Evolutionary conservation across 23 tunicate species (phyloP).

Genomic region (Halocynthia aurantium): DNA sequence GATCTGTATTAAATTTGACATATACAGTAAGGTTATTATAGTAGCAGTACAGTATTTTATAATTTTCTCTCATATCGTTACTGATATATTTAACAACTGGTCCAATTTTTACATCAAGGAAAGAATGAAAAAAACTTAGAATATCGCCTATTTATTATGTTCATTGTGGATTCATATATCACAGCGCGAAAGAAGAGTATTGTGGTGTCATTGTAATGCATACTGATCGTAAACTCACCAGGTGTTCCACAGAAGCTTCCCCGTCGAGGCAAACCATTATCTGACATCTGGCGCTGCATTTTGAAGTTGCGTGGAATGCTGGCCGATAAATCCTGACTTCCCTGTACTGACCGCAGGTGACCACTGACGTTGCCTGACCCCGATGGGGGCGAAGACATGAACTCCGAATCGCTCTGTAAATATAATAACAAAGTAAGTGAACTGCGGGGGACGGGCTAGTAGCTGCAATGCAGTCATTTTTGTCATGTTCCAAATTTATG

Average conservation of each 20-base stretch:
- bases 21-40: no score
- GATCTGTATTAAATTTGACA: no score
- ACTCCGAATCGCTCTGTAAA: slow-evolving; percentile 26
- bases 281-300: slow-evolving; percentile 74
- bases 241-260: slow-evolving; percentile 55
- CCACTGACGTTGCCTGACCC: not conserved
- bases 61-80: no score
- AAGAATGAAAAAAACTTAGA: no score
- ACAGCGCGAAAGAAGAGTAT: not conserved
- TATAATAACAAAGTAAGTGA: not conserved
- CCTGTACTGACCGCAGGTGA: slow-evolving; percentile 12
- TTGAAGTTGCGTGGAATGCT: slow-evolving; percentile 38
- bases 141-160: no score
- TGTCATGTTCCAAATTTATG: no score
- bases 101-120: no score
- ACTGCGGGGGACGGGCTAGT: no score
- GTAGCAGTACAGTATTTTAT: no score
- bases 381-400: slow-evolving; percentile 25
- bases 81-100: no score
- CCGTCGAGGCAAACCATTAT: slow-evolving; percentile 46
- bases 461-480: no score
- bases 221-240: slow-evolving; percentile 14
- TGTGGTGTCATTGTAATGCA: slow-evolving; percentile 8
- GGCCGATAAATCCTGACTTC: slow-evolving; percentile 46
- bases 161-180: not conserved